Conservation (phyloP, 2,113 vertebrate genomes). For the Dolichallabes microphthalmus region DNA sequence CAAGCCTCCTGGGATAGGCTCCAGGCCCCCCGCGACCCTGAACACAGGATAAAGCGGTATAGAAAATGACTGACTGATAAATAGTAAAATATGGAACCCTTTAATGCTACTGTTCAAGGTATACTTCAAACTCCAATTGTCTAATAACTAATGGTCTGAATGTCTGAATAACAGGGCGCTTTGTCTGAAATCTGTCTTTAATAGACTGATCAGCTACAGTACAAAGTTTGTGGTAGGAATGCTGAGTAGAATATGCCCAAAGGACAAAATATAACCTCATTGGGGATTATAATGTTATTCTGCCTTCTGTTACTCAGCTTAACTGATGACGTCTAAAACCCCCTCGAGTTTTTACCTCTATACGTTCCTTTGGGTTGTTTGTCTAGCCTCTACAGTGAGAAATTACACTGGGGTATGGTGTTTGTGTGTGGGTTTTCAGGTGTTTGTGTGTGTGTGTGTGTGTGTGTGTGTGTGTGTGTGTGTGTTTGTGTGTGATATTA, state of each 20-base stretch:
- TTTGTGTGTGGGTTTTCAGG: not conserved
- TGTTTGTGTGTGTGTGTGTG: not conserved
- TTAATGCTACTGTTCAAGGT: not conserved
- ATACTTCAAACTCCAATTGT: not conserved
- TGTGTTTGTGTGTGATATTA: constrained; percentile 4
- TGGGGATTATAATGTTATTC: not conserved
- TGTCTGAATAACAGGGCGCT: not conserved
- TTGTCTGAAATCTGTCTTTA: not conserved
- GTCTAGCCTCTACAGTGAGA: not conserved
- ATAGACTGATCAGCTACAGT: not conserved
- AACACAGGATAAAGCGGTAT: too few species aligned
- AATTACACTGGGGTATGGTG: constrained; percentile 18
- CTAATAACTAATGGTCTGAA: too few species aligned
- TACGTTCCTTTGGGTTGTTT: constrained; percentile 30
- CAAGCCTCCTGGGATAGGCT: too few species aligned
- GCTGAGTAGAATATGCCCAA: not conserved
- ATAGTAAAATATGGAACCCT: too few species aligned
- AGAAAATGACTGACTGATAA: too few species aligned
- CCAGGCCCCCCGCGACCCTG: too few species aligned
- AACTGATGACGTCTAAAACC: constrained; percentile 4
- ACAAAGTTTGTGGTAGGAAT: not conserved
- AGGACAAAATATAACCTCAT: not conserved
- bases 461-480: not conserved
- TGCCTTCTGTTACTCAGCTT: not conserved
- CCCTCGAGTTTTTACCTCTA: constrained; percentile 16